A percentile compares a stretch with the other conserved stretches of the same genome.
phyloP scores from a whole-genome alignment of 1,140 invertebrate genomes.

The Camponotus pennsylvanicus region DNA sequence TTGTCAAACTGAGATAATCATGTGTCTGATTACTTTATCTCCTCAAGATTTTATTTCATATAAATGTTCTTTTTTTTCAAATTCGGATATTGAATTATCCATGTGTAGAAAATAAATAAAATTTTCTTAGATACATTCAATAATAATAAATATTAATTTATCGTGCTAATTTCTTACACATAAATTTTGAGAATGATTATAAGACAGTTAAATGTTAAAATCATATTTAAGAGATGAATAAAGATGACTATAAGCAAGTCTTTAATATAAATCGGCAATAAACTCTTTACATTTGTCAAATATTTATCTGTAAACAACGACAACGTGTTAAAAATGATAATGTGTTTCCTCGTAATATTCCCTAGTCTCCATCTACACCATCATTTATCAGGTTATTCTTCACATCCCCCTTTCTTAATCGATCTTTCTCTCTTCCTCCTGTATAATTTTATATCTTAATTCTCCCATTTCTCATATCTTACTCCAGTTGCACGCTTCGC shows the following conservation, averaged over 20 bases:
- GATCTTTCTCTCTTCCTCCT: neutral
- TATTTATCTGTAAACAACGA: neutral
- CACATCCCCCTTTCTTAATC: neutral
- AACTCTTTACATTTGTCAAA: neutral
- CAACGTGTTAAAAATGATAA: neutral
- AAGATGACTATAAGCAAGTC: neutral
- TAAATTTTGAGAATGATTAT: no score
- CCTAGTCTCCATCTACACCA: neutral
- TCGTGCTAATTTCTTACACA: neutral
- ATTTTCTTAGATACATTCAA: neutral
- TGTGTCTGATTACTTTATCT: neutral
- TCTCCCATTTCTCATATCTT: neutral
- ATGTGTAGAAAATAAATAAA: neutral
- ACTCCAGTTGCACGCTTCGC: neutral
- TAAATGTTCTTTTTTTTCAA: neutral
- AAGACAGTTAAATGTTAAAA: neutral
- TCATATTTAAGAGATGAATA: neutral
- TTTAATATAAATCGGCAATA: neutral
- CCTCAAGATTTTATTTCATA: neutral
- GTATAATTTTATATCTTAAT: neutral
- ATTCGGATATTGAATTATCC: neutral
- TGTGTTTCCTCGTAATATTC: neutral
- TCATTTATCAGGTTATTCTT: neutral
- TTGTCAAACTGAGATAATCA: neutral
- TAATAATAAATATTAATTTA: neutral